Evolutionary conservation across 2,113 vertebrate species (phyloP), one percentile per base, ranked within the genome.

Genomic region (Brachyhypopomus occidentalis): DNA sequence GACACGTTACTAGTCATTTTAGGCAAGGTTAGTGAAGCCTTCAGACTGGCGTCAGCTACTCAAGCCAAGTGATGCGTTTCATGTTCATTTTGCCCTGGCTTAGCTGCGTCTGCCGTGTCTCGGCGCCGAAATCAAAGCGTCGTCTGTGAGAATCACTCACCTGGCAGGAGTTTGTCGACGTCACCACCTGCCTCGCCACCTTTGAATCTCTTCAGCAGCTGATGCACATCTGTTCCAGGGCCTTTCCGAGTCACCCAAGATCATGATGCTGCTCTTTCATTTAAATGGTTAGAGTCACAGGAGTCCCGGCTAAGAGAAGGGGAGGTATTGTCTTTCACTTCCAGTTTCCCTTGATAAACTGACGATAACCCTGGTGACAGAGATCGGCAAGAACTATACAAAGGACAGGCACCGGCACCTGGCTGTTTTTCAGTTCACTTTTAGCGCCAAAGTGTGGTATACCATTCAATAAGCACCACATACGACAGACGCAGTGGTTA

Each of bases 271-370:
- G 84, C 83, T 80, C 84, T 87, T 86, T 89, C 72, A 88, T 74
- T 88, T 83, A 82, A 86, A 82, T 25, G 80, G 77, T 87, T 81
- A 20, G 72, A 88, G 81, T 81, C 87, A 82, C 69, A 48, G 80
- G 86, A 86, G 69, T 80, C 75, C 79, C 72, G 83, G 72, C 80
- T 88, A 79, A 84, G 81, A 72, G 87, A 86, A 85, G 74, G 84
- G 84, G 84, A 86, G 85, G 89, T 90, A 92, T 93, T 93, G 92
- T 93, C 88, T 91, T 88, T 88, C 88, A 90, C 90, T 93, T 94
- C 93, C 92, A 92, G 87, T 92, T 92, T 91, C 88, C 84, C 86
- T 82, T 73, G 91, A 92, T 92, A 90, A 92, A 92, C 93, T 89
- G 86, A 2, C 84, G 92, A 92, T 93, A 93, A 94, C 91, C 92